Evolutionary conservation across 2,113 vertebrate species (phyloP).

Genomic region (Oryctolagus cuniculus): mOryCun1.1 NC_091441.1:53370501-53371000

Average conservation of each 20-base stretch:
- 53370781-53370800: conserved; percentile 53
- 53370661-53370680: background rate
- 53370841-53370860: background rate
- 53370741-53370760: background rate
- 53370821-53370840: conserved; percentile 57
- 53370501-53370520: background rate
- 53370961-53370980: conserved; percentile 14
- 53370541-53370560: conserved; percentile 9
- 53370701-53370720: conserved; percentile 28
- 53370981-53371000: background rate
- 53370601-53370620: background rate
- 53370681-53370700: background rate
- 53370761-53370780: conserved; percentile 17
- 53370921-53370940: conserved; percentile 24
- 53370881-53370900: conserved; percentile 1
- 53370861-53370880: conserved; percentile 45
- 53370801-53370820: background rate
- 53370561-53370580: background rate
- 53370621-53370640: background rate
- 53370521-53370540: conserved; percentile 51
- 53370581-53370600: background rate
- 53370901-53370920: background rate
- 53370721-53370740: background rate
- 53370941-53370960: background rate
- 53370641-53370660: background rate